These are phyloP conservation scores for Pogonomyrmex californicus DNA, from an alignment of 1,140 invertebrate genomes.

Conservation along the genomic window DNA sequence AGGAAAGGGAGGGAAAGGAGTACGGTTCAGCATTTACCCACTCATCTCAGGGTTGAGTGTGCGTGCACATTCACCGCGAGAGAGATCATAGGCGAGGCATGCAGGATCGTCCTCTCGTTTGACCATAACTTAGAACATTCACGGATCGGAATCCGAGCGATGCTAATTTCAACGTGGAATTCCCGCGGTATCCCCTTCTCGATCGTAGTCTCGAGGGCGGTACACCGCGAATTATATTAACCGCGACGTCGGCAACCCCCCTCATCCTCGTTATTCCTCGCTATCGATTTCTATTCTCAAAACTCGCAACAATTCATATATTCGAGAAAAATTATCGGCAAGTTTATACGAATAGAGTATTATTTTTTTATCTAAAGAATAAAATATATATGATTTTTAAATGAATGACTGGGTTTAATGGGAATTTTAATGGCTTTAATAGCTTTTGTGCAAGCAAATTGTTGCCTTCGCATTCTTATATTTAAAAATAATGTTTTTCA, in stretches of 20 bases:
- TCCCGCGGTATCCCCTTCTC: not conserved
- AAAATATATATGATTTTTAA: slow-evolving; percentile 19
- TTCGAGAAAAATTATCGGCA: not conserved
- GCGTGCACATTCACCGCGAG: slow-evolving; percentile 3
- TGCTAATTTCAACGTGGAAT: slow-evolving; percentile 71
- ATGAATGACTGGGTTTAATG: too few relatives aligned
- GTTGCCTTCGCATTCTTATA: not conserved
- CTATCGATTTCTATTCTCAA: slow-evolving; percentile 8
- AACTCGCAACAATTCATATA: not conserved
- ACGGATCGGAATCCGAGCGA: slow-evolving; percentile 64
- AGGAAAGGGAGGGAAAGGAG: not conserved
- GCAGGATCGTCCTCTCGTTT: slow-evolving; percentile 33
- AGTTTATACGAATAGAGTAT: not conserved
- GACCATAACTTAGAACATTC: slow-evolving; percentile 55
- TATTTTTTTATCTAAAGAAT: not conserved
- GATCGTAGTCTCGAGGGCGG: slow-evolving; percentile 41
- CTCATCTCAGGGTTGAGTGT: not conserved
- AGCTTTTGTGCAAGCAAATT: too few relatives aligned
- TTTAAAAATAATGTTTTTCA: not conserved
- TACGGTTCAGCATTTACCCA: not conserved
- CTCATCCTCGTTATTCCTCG: not conserved
- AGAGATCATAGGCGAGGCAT: slow-evolving; percentile 15
- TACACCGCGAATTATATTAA: slow-evolving; percentile 65
- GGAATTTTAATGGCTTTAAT: not conserved
- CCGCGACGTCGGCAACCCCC: slow-evolving; percentile 41